Evolutionary conservation across 2,888 invertebrate genomes (phyloP).

Genomic region (Argyresthia albistria): DNA sequence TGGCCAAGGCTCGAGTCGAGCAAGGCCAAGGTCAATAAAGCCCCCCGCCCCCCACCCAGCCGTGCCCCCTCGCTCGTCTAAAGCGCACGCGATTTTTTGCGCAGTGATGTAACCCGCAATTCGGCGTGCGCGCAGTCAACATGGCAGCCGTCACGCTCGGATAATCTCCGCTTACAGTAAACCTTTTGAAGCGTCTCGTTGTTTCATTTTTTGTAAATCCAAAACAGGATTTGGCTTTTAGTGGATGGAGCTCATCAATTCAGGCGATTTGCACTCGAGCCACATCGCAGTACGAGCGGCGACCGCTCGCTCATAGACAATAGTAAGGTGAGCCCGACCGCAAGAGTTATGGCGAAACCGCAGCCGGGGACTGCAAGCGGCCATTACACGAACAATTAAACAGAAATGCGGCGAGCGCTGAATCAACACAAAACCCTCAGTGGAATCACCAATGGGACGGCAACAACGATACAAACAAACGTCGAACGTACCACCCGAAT

Average conservation of each 20-base stretch:
- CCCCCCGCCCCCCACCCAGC: conserved; percentile 18
- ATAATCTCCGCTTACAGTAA: conserved; percentile 12
- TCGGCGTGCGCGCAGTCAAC: conserved; percentile 54
- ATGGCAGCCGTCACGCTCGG: conserved; percentile 40
- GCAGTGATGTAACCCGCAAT: conserved; percentile 66
- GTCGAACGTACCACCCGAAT: no score
- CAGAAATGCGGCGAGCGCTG: conserved; percentile 19
- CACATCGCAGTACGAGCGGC: background rate
- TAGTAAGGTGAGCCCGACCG: background rate
- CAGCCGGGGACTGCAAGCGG: conserved; percentile 15
- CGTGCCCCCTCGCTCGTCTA: conserved; percentile 16
- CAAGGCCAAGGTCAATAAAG: conserved; percentile 61
- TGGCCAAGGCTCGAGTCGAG: conserved; percentile 59
- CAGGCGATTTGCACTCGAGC: background rate
- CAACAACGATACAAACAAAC: no score
- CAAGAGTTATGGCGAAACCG: conserved; percentile 7
- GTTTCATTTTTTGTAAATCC: background rate
- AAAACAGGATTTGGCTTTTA: no score
- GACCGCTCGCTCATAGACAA: background rate
- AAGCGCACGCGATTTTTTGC: conserved; percentile 59
- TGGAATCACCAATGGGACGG: background rate
- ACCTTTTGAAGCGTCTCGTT: background rate
- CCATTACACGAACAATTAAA: conserved; percentile 38
- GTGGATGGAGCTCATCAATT: no score
- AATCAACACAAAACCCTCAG: background rate